Percentiles rank a stretch among this genome's conserved stretches.
Evolutionary conservation across 2,797 vertebrate species (phyloP).

Genomic region (Notamacropus eugenii): DNA sequence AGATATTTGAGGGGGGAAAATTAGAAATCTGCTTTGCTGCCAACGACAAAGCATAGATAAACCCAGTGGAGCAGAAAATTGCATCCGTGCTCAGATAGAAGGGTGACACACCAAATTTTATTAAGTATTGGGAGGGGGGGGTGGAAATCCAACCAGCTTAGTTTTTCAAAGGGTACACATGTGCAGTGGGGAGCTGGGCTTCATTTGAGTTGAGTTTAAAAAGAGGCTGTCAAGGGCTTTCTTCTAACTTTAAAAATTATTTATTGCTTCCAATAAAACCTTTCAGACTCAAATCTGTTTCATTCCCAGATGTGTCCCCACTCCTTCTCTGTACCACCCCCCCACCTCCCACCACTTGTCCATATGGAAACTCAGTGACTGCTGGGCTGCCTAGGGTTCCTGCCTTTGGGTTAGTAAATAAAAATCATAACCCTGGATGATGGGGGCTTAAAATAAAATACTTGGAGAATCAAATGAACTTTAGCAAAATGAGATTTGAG

Average conservation of each 20-base stretch:
- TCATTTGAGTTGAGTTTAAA: constrained; percentile 74
- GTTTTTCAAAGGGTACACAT: constrained; percentile 66
- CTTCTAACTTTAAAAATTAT: constrained; percentile 59
- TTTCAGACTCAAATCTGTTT: constrained; percentile 35
- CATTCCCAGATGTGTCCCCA: constrained; percentile 13
- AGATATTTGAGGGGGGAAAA: constrained; percentile 59
- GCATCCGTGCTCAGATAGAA: constrained; percentile 74
- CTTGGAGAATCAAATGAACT: not conserved
- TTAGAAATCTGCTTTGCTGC: constrained; percentile 71
- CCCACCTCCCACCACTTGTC: not conserved
- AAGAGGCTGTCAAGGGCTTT: constrained; percentile 65
- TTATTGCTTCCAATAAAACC: constrained; percentile 33
- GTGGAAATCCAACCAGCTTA: constrained; percentile 22
- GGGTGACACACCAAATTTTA: constrained; percentile 70
- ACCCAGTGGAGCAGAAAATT: constrained; percentile 83
- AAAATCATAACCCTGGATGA: constrained; percentile 12
- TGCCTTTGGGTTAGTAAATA: constrained; percentile 53
- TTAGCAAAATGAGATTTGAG: constrained; percentile 20
- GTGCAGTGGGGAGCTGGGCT: constrained; percentile 61
- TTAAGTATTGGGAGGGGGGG: constrained; percentile 72
- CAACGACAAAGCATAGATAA: constrained; percentile 75
- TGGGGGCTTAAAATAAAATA: constrained; percentile 31
- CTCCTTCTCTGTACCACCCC: constrained; percentile 8
- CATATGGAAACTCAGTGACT: not conserved
- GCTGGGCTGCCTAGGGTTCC: not conserved